Conservation (phyloP, 1,140 invertebrate species). For the Drosophila rufa region DNA sequence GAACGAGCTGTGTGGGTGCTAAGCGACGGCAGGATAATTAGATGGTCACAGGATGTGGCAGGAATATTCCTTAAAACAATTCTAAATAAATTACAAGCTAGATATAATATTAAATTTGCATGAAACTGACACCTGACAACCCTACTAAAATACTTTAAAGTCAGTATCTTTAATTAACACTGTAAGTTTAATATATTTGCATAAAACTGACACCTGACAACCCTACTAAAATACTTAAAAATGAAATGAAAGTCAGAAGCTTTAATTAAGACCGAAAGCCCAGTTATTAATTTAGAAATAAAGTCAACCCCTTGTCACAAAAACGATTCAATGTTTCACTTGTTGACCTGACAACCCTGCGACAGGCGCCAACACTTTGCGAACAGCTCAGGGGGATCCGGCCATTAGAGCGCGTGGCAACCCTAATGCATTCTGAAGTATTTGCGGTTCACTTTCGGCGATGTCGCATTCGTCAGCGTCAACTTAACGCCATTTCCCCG, state of each 20-base stretch:
- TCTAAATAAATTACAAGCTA: neutral
- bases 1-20: constrained; percentile 11
- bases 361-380: constrained; percentile 8
- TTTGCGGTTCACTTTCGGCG: constrained; percentile 45
- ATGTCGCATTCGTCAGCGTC: constrained; percentile 69
- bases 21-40: constrained; percentile 32
- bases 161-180: neutral
- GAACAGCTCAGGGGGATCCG: neutral
- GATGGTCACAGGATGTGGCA: constrained; percentile 9
- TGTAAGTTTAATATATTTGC: no score
- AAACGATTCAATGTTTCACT: neutral
- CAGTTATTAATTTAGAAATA: neutral
- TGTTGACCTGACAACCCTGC: constrained; percentile 28
- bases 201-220: no score
- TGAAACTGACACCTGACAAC: no score
- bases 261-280: neutral
- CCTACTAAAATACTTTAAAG: neutral
- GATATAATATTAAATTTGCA: neutral
- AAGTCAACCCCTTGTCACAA: neutral
- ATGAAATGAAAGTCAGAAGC: no score
- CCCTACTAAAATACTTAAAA: no score
- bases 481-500: constrained; percentile 48
- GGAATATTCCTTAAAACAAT: no score
- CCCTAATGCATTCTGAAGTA: constrained; percentile 46
- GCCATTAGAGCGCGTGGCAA: constrained; percentile 34